A percentile compares a stretch with the other conserved stretches of the same genome.
Evolutionary conservation across 37 sponge, comb jelly and placozoan species (phyloP).

Genomic region (Halisarca cf. caerulea): DNA sequence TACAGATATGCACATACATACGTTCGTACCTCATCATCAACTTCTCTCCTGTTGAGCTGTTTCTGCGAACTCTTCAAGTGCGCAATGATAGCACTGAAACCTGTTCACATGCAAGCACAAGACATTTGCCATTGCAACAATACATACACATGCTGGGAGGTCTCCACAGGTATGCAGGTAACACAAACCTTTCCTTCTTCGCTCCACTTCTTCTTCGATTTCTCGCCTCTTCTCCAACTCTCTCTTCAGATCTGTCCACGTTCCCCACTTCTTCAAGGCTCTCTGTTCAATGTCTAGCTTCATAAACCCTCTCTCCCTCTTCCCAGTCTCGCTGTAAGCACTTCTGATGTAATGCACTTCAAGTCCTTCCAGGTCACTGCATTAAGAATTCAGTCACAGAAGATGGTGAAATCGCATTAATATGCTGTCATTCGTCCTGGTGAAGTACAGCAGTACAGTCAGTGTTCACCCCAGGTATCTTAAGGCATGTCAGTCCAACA

Average conservation of each 20-base stretch:
- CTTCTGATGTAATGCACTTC: conserved; percentile 48
- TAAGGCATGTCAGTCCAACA: no score
- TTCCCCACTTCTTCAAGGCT: conserved; percentile 92
- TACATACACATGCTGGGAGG: no score
- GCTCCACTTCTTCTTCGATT: conserved; percentile 68
- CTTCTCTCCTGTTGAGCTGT: conserved; percentile 43
- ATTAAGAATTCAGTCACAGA: not conserved
- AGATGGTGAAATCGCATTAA: not conserved
- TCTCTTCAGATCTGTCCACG: conserved; percentile 65
- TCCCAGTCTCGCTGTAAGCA: conserved; percentile 49
- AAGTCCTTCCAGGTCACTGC: conserved; percentile 51
- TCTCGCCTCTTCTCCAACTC: conserved; percentile 47
- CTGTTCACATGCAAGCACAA: no score
- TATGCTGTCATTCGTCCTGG: no score
- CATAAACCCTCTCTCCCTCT: conserved; percentile 45
- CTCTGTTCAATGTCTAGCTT: conserved; percentile 88
- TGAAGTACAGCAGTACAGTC: no score
- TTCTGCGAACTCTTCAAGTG: conserved; percentile 78
- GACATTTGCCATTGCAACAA: no score
- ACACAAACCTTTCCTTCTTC: conserved; percentile 57
- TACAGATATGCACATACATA: no score
- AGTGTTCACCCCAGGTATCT: no score
- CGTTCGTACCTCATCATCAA: conserved; percentile 50
- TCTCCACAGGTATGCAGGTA: conserved; percentile 28
- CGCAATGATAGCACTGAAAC: conserved; percentile 73